A percentile compares a stretch with the other conserved stretches of the same genome.
These are phyloP conservation scores for Bryconaethiops microstoma DNA, from an alignment of 2,797 vertebrate species.

Conservation along the genomic window DNA sequence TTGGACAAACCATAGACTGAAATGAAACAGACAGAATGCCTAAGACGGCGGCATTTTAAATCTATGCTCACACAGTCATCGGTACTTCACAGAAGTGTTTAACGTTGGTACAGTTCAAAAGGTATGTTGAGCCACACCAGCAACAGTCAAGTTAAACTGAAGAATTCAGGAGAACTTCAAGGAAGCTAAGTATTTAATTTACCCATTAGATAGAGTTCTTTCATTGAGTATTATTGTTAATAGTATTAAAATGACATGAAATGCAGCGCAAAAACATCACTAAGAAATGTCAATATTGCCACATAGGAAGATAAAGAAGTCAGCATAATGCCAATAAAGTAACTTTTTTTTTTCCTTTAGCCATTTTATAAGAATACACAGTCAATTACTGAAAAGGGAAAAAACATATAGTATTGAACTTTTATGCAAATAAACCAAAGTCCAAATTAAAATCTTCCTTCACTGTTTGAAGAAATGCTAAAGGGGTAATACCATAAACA, in stretches of 20 bases:
- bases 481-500: neutral
- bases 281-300: neutral
- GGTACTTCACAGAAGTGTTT: neutral
- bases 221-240: neutral
- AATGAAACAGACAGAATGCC: neutral
- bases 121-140: neutral
- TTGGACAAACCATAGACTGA: slow-evolving; percentile 40
- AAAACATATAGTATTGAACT: neutral
- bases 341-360: neutral
- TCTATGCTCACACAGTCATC: neutral
- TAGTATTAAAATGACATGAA: neutral
- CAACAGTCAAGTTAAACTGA: neutral
- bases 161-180: neutral
- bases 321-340: neutral
- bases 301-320: neutral
- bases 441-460: neutral
- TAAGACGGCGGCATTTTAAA: neutral
- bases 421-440: neutral
- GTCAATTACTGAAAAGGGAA: neutral
- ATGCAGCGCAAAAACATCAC: neutral
- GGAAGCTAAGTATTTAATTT: neutral
- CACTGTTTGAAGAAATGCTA: neutral
- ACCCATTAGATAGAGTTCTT: neutral
- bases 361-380: neutral
- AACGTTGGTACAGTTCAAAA: neutral